phyloP scores from a whole-genome alignment of 2,888 invertebrate genomes.

The Andrena bucephala region DNA sequence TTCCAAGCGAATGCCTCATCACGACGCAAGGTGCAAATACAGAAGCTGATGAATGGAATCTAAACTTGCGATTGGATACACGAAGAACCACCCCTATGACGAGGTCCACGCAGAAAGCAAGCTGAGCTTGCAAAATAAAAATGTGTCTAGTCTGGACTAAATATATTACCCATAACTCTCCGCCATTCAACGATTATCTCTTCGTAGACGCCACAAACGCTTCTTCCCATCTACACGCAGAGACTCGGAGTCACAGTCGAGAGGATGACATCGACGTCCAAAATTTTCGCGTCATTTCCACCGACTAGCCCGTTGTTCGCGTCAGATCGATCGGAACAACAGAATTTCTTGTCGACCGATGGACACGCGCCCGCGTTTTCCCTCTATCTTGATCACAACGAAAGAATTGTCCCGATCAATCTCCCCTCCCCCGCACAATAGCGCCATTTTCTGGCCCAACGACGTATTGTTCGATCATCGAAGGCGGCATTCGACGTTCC shows the following conservation, averaged over 20 bases:
- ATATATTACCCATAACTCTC: no score
- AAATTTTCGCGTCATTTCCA: constrained; percentile 10
- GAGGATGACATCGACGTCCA: neutral
- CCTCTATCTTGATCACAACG: constrained; percentile 40
- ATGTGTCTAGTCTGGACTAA: no score
- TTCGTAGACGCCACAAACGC: no score
- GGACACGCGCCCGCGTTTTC: constrained; percentile 12
- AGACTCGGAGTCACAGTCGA: neutral
- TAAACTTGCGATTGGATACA: no score
- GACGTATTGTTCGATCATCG: constrained; percentile 61
- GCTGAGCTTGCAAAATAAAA: no score
- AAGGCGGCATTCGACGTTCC: constrained; percentile 30
- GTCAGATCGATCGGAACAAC: constrained; percentile 36
- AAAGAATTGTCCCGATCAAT: constrained; percentile 52
- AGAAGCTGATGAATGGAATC: no score
- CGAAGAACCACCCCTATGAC: no score
- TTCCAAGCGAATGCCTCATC: no score
- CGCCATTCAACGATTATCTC: no score
- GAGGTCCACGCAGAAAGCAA: no score
- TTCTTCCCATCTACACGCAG: neutral
- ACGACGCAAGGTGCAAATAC: no score
- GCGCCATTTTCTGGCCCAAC: constrained; percentile 47
- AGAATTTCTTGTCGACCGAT: constrained; percentile 29
- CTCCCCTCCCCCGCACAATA: constrained; percentile 42
- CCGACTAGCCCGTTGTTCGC: constrained; percentile 22